phyloP scores from a whole-genome alignment of 2,888 invertebrate genomes.

The Nomada goodeniana region DNA sequence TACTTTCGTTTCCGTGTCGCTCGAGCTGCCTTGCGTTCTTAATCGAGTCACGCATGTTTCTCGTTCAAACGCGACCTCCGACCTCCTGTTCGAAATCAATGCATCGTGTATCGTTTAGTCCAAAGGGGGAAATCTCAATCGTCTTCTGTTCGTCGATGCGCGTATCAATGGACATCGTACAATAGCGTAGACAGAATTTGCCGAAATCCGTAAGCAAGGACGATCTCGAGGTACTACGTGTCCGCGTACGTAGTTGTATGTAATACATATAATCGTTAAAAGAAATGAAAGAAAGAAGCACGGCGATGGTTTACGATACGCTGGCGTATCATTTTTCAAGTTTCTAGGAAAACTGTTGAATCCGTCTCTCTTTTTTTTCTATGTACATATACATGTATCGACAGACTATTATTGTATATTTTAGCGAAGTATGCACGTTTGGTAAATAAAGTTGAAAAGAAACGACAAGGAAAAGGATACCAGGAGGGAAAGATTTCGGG shows the following conservation, averaged over 20 bases:
- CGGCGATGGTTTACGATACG: constrained; percentile 37
- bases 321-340: constrained; percentile 46
- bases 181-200: neutral
- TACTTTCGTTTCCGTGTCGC: neutral
- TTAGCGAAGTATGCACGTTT: constrained; percentile 40
- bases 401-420: constrained; percentile 40
- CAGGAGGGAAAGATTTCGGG: neutral
- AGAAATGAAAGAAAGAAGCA: neutral
- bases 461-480: neutral
- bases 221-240: neutral
- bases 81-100: neutral
- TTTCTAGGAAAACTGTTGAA: constrained; percentile 24
- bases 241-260: neutral
- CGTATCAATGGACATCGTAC: neutral
- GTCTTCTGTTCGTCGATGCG: constrained; percentile 5
- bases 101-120: too few species aligned
- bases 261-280: constrained; percentile 2
- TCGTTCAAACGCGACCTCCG: neutral
- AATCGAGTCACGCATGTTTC: neutral
- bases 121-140: neutral
- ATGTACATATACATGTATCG: constrained; percentile 26
- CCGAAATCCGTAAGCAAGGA: neutral
- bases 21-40: neutral
- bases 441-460: constrained; percentile 47
- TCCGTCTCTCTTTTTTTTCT: constrained; percentile 34